phyloP scores from a whole-genome alignment of 1,140 invertebrate genomes.

The Apolygus lucorum region DNA sequence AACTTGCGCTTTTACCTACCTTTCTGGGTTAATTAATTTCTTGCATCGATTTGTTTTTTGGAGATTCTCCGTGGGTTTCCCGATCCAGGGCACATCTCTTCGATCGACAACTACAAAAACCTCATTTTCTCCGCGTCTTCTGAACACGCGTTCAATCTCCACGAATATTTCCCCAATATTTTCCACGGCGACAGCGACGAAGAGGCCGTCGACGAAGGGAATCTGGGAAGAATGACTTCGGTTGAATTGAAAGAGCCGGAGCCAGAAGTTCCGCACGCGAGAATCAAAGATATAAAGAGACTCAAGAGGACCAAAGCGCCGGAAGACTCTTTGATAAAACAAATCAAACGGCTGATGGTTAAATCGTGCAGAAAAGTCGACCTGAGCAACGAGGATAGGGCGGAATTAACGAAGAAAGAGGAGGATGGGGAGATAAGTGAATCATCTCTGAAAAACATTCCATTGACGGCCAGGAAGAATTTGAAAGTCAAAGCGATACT shows the following conservation, averaged over 20 bases:
- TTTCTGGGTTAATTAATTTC: too few relatives aligned
- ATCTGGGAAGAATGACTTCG: neutral
- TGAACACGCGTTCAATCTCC: neutral
- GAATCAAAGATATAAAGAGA: conserved; percentile 6
- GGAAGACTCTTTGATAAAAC: neutral
- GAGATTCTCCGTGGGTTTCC: neutral
- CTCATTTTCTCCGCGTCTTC: neutral
- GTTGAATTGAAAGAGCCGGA: neutral
- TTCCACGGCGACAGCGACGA: neutral
- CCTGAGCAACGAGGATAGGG: neutral
- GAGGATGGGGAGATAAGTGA: neutral
- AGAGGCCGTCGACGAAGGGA: neutral
- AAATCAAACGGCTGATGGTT: neutral
- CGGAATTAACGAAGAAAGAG: neutral
- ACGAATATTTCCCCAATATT: conserved; percentile 6
- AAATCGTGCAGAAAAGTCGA: conserved; percentile 2
- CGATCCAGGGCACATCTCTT: neutral
- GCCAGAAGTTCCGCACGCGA: neutral
- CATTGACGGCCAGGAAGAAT: neutral
- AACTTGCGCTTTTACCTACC: too few relatives aligned
- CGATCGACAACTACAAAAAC: neutral
- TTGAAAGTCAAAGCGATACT: conserved; percentile 4
- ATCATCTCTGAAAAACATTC: neutral
- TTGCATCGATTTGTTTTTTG: neutral
- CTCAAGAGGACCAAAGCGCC: neutral